These are phyloP conservation scores for Zapus hudsonius DNA, from an alignment of 2,113 vertebrate genomes.

Conservation along the genomic window DNA sequence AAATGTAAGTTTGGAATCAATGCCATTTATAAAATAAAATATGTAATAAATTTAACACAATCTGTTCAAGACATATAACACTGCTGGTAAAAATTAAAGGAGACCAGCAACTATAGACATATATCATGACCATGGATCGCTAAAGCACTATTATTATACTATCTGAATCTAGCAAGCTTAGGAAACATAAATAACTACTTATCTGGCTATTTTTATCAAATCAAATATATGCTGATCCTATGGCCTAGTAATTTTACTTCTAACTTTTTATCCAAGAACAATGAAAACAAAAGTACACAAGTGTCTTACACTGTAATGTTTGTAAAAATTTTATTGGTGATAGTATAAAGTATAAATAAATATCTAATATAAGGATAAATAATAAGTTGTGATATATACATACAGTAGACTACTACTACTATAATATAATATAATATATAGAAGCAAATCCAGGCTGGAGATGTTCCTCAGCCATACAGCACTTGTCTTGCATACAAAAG, in stretches of 20 bases:
- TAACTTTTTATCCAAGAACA: slow-evolving; percentile 12
- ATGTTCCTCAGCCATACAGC: not conserved
- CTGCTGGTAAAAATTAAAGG: not conserved
- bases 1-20: not conserved
- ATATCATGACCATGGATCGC: not conserved
- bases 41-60: slow-evolving; percentile 6
- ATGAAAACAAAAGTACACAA: not conserved
- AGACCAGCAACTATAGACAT: not conserved
- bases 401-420: not conserved
- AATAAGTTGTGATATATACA: not conserved
- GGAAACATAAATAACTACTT: not conserved
- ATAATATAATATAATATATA: not conserved
- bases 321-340: not conserved
- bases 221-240: not conserved
- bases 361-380: not conserved
- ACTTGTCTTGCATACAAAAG: not conserved
- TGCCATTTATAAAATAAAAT: not conserved
- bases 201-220: not conserved
- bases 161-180: not conserved
- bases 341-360: slow-evolving; percentile 2
- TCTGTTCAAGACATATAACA: not conserved
- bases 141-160: not conserved
- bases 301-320: not conserved
- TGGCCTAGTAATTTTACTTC: not conserved
- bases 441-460: not conserved